Conservation (phyloP, 1,140 invertebrate genomes). For the Lethrus apterus region DNA sequence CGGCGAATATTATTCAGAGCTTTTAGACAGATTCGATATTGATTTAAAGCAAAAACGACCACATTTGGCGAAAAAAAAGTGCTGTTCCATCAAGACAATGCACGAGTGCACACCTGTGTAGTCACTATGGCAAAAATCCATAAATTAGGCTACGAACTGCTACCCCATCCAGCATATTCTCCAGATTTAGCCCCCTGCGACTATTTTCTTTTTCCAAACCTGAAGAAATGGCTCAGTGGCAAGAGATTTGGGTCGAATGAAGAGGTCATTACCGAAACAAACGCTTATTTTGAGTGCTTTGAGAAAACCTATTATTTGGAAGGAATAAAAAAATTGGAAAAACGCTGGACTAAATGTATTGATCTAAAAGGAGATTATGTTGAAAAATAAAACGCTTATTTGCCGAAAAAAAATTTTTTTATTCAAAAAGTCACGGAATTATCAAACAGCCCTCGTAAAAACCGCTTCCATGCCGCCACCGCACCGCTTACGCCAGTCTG, state of each 20-base stretch:
- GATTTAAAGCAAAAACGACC: slow-evolving; percentile 13
- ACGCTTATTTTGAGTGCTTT: slow-evolving; percentile 1
- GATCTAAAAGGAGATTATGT: slow-evolving; percentile 4
- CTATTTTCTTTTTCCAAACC: slow-evolving; percentile 36
- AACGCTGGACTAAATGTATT: slow-evolving; percentile 3
- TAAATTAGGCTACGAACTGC: slow-evolving; percentile 19
- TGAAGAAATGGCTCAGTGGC: slow-evolving; percentile 34
- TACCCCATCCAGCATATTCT: slow-evolving; percentile 41
- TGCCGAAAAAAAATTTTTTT: too few relatives aligned
- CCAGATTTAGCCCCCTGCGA: slow-evolving; percentile 42
- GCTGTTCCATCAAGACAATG: slow-evolving; percentile 25
- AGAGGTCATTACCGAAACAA: slow-evolving; percentile 13
- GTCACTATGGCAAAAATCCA: slow-evolving; percentile 18
- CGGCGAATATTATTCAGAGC: slow-evolving; percentile 20
- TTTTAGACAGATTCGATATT: slow-evolving; percentile 14
- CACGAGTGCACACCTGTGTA: slow-evolving; percentile 24
- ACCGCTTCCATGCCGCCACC: too few relatives aligned
- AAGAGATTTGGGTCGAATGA: slow-evolving; percentile 32
- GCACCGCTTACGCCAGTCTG: too few relatives aligned
- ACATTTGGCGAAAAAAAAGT: slow-evolving; percentile 22
- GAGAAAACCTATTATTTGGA: slow-evolving; percentile 3
- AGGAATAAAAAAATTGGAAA: slow-evolving; percentile 9
- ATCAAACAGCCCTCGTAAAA: too few relatives aligned
- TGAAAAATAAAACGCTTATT: too few relatives aligned
- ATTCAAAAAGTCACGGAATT: too few relatives aligned